These are phyloP conservation scores for Cheilosia soror DNA, from an alignment of 2,888 invertebrate species.

Conservation along the genomic window DNA sequence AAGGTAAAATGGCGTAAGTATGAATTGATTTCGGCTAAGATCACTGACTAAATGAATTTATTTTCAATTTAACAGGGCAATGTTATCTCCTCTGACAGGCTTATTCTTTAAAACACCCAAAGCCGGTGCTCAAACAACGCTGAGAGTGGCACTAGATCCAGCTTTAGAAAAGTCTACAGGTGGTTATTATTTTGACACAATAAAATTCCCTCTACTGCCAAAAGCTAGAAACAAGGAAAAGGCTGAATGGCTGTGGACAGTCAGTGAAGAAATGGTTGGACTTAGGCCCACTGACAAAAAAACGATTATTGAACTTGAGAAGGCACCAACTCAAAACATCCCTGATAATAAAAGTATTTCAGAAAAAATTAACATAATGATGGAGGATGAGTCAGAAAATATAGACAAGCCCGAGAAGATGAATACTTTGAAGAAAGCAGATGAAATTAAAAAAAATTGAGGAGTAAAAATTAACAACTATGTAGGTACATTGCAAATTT, in stretches of 20 bases:
- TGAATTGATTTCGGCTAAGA: slow-evolving; percentile 12
- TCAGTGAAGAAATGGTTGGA: slow-evolving; percentile 81
- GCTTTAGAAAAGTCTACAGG: slow-evolving; percentile 80
- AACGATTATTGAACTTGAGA: slow-evolving; percentile 63
- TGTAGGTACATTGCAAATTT: slow-evolving; percentile 32
- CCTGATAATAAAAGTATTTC: slow-evolving; percentile 55
- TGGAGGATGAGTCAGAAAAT: slow-evolving; percentile 59
- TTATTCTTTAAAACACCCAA: slow-evolving; percentile 80
- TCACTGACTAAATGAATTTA: slow-evolving; percentile 70
- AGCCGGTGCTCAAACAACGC: slow-evolving; percentile 82
- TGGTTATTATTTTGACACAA: slow-evolving; percentile 86
- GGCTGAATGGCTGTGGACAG: slow-evolving; percentile 87
- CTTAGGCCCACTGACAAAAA: slow-evolving; percentile 76
- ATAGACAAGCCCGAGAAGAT: slow-evolving; percentile 39
- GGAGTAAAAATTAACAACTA: slow-evolving; percentile 27
- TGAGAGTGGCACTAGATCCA: slow-evolving; percentile 82
- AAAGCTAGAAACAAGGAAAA: slow-evolving; percentile 85
- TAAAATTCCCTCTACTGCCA: slow-evolving; percentile 83
- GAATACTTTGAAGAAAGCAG: slow-evolving; percentile 1
- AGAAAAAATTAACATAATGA: slow-evolving; percentile 58
- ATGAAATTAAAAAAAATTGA: slow-evolving; percentile 25
- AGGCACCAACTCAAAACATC: slow-evolving; percentile 23
- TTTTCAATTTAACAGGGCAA: slow-evolving; percentile 74
- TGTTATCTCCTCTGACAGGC: slow-evolving; percentile 77
- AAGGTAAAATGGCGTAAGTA: slow-evolving; percentile 58